phyloP scores from a whole-genome alignment of 2,797 vertebrate species.

The Botia kubotai region DNA sequence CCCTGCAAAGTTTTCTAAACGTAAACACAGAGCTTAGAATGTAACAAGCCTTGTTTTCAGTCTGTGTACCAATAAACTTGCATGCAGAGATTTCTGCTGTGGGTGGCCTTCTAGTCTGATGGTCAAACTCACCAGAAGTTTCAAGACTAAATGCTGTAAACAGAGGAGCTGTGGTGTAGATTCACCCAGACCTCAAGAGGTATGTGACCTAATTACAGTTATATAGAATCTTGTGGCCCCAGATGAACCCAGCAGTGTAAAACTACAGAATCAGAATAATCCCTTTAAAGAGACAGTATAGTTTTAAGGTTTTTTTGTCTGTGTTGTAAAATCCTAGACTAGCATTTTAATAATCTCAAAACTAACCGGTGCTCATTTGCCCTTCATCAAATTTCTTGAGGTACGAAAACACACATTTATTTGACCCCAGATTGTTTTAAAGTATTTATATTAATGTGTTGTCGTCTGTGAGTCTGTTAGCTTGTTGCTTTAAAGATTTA shows the following conservation, averaged over 20 bases:
- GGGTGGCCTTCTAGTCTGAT: conserved; percentile 57
- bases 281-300: neutral
- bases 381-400: conserved; percentile 23
- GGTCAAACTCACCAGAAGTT: neutral
- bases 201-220: conserved; percentile 12
- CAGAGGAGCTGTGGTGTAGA: conserved; percentile 35
- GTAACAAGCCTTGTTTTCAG: conserved; percentile 70
- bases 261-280: conserved; percentile 9
- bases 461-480: conserved; percentile 20
- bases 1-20: conserved; percentile 56
- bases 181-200: conserved; percentile 8
- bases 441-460: conserved; percentile 49
- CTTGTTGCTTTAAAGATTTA: conserved; percentile 55
- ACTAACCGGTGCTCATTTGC: neutral
- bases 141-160: conserved; percentile 15
- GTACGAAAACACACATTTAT: neutral
- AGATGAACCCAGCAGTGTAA: neutral
- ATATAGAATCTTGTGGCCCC: conserved; percentile 4
- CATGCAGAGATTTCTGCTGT: conserved; percentile 57
- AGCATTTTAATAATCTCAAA: neutral
- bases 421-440: neutral
- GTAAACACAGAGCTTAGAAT: conserved; percentile 65
- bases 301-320: neutral
- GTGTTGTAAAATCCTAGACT: neutral
- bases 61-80: conserved; percentile 69